Percentiles rank a stretch among this genome's conserved stretches.
phyloP scores from a whole-genome alignment of 1,140 invertebrate genomes.

The Leptopilina clavipes region DNA sequence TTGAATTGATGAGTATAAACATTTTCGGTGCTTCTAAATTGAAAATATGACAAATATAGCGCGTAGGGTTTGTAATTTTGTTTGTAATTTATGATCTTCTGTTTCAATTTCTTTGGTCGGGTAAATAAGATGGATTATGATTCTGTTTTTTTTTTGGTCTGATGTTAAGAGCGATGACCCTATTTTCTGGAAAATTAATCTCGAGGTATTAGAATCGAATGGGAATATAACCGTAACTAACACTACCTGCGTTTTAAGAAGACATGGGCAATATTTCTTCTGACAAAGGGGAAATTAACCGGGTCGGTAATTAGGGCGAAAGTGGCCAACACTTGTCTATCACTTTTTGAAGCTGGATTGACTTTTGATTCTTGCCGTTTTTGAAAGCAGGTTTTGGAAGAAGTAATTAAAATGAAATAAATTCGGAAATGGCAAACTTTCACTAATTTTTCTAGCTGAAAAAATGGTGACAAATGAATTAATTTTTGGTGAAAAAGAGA shows the following conservation, averaged over 20 bases:
- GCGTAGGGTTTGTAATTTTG: too few relatives aligned
- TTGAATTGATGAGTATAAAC: too few relatives aligned
- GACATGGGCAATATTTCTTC: slow-evolving; percentile 19
- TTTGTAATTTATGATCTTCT: neutral
- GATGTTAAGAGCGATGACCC: too few relatives aligned
- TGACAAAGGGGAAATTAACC: slow-evolving; percentile 25
- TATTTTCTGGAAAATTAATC: slow-evolving; percentile 3
- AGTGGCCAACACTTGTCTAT: neutral
- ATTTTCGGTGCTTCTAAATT: slow-evolving; percentile 11
- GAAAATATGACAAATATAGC: slow-evolving; percentile 7
- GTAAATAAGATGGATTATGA: neutral
- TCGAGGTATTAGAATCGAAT: slow-evolving; percentile 23
- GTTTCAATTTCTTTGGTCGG: slow-evolving; percentile 13
- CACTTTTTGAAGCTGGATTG: slow-evolving; percentile 3
- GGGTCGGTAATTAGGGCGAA: slow-evolving; percentile 28
- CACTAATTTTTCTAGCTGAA: neutral
- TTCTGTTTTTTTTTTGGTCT: too few relatives aligned
- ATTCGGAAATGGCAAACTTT: too few relatives aligned
- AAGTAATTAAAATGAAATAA: neutral
- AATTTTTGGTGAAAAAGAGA: too few relatives aligned
- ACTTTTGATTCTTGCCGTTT: neutral
- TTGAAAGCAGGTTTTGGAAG: slow-evolving; percentile 1
- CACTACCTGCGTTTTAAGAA: slow-evolving; percentile 5
- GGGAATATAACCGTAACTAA: slow-evolving; percentile 17
- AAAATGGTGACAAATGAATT: neutral